Percentiles rank a stretch among this genome's conserved stretches.
Conservation (phyloP, 2,888 invertebrate genomes). For the Acrobasis suavella region DNA sequence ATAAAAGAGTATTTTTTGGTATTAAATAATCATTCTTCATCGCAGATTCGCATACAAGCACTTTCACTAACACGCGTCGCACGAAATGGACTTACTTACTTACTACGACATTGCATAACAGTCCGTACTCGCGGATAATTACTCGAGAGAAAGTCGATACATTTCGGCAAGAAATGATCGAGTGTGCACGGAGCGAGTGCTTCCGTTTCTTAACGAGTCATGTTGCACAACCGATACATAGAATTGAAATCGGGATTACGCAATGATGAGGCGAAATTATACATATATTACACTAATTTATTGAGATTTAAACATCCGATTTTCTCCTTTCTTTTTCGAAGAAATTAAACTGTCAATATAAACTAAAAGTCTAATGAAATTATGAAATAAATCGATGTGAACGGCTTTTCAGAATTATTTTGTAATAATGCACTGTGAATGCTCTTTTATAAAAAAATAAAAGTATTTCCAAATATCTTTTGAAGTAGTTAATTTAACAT, state of each 20-base stretch:
- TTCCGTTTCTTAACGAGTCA: slow-evolving; percentile 58
- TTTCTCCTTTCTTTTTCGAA: slow-evolving; percentile 23
- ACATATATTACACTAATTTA: slow-evolving; percentile 25
- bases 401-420: too few species aligned
- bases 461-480: too few species aligned
- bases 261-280: slow-evolving; percentile 38
- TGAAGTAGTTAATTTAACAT: too few species aligned
- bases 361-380: too few species aligned
- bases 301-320: slow-evolving; percentile 22
- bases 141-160: slow-evolving; percentile 71
- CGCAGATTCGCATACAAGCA: slow-evolving; percentile 26
- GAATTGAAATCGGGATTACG: slow-evolving; percentile 39
- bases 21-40: slow-evolving; percentile 41
- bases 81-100: slow-evolving; percentile 53
- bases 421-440: too few species aligned
- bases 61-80: slow-evolving; percentile 55
- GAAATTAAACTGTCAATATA: too few species aligned
- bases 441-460: too few species aligned
- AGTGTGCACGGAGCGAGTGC: slow-evolving; percentile 54
- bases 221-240: slow-evolving; percentile 49
- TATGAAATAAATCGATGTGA: too few species aligned
- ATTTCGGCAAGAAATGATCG: slow-evolving; percentile 70
- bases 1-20: background rate
- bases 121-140: slow-evolving; percentile 53
- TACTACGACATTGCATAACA: slow-evolving; percentile 53